Conservation (phyloP, 1,140 invertebrate genomes). For the Drosophila setifemur region DNA sequence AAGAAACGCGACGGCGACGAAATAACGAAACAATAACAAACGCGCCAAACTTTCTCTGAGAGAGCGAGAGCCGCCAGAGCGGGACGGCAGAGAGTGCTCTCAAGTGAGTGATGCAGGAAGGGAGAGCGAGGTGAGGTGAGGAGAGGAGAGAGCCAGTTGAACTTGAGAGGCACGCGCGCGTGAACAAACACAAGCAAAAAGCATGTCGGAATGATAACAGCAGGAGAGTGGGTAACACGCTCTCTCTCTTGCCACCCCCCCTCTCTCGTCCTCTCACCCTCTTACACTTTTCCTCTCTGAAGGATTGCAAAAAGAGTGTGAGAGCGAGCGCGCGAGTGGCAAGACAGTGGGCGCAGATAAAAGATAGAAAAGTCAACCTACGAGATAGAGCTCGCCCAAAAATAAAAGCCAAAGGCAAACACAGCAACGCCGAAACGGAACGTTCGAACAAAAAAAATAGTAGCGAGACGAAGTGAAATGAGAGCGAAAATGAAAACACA, state of each 20-base stretch:
- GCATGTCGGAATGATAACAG: constrained; percentile 76
- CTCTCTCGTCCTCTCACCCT: background rate
- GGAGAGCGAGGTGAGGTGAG: constrained; percentile 1
- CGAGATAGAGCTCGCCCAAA: constrained; percentile 43
- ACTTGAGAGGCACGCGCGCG: constrained; percentile 78
- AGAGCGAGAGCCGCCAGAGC: constrained; percentile 21
- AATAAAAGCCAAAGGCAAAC: constrained; percentile 43
- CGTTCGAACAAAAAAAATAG: constrained; percentile 30
- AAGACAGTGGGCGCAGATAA: constrained; percentile 41
- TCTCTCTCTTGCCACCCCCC: constrained; percentile 10
- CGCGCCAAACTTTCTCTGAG: constrained; percentile 78
- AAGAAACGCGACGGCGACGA: constrained; percentile 54
- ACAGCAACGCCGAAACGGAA: too few species aligned
- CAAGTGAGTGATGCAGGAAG: background rate
- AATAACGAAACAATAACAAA: constrained; percentile 81
- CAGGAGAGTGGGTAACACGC: constrained; percentile 9
- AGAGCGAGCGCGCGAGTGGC: constrained; percentile 35
- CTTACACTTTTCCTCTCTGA: background rate
- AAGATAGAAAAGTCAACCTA: constrained; percentile 48
- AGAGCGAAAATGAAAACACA: constrained; percentile 76
- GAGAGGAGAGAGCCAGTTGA: constrained; percentile 38
- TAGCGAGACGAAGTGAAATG: constrained; percentile 62
- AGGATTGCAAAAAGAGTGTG: constrained; percentile 34
- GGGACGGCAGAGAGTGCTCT: background rate
- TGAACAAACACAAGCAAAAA: constrained; percentile 72